Percentiles rank a stretch among this genome's conserved stretches.
These are phyloP conservation scores for Mus musculus DNA, from an alignment of 2,113 vertebrate genomes.

Conservation along the genomic window DNA sequence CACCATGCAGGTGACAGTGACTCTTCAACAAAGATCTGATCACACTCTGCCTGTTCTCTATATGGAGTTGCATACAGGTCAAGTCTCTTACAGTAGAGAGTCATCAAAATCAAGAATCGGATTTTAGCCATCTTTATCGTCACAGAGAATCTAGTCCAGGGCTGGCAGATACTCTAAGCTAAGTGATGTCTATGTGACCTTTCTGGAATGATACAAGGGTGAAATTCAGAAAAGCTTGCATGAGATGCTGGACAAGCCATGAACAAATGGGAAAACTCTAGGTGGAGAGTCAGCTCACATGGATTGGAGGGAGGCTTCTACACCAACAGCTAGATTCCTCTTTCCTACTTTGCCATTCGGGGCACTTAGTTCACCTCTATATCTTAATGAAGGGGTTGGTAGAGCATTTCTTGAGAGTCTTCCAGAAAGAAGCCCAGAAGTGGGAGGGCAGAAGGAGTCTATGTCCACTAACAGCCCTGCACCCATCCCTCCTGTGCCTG, in stretches of 20 bases:
- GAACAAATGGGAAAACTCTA: not conserved
- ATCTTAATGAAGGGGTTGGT: not conserved
- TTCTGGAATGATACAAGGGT: not conserved
- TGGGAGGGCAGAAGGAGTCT: not conserved
- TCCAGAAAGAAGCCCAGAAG: constrained; percentile 4
- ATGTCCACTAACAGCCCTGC: not conserved
- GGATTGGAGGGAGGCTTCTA: not conserved
- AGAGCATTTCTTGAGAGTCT: constrained; percentile 44
- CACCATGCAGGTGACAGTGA: not conserved
- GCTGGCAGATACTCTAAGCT: not conserved
- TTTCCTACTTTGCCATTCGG: not conserved
- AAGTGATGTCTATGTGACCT: not conserved
- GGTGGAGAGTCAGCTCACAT: not conserved
- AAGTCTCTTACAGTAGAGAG: not conserved
- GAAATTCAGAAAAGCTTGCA: not conserved
- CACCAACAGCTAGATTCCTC: not conserved
- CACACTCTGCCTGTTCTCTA: not conserved
- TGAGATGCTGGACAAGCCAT: too few relatives aligned
- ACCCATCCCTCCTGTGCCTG: not conserved
- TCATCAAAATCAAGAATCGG: not conserved
- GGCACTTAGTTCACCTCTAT: not conserved
- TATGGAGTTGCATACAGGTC: not conserved
- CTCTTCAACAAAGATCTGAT: not conserved
- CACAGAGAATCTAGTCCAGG: not conserved
- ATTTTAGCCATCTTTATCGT: not conserved